Conservation (phyloP, 2,797 vertebrate genomes). For the Thripadectes ignobilis region DNA sequence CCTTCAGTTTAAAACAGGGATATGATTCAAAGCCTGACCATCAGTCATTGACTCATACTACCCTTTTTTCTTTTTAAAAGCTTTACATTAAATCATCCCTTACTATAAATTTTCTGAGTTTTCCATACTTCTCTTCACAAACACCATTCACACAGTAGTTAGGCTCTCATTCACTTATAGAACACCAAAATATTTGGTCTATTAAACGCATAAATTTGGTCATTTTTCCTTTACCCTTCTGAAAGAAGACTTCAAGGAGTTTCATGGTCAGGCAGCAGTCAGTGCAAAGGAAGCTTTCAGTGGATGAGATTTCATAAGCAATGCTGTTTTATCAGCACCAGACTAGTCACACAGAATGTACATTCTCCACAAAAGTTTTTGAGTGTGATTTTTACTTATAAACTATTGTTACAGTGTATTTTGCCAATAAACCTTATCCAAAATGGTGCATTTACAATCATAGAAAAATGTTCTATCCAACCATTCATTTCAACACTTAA, state of each 20-base stretch:
- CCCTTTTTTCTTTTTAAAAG: neutral
- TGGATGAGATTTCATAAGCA: conserved; percentile 20
- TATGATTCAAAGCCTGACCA: neutral
- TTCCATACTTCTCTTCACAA: neutral
- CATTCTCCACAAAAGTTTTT: neutral
- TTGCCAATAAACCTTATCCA: conserved; percentile 10
- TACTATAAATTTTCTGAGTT: neutral
- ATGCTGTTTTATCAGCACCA: neutral
- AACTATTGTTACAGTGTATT: neutral
- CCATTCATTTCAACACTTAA: neutral
- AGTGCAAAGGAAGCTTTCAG: conserved; percentile 15
- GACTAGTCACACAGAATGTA: conserved; percentile 6
- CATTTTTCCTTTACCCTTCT: neutral
- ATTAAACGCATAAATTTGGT: neutral
- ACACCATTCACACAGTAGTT: neutral
- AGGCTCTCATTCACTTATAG: neutral
- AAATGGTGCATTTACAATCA: neutral
- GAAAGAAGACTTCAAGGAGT: neutral
- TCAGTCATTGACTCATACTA: neutral
- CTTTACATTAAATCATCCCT: neutral
- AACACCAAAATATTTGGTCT: neutral
- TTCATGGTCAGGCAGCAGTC: neutral
- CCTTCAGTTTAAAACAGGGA: neutral
- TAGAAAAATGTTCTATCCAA: neutral
- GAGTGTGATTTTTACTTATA: conserved; percentile 20